phyloP scores from a whole-genome alignment of 2,113 vertebrate genomes.

The Piliocolobus tephrosceles region DNA sequence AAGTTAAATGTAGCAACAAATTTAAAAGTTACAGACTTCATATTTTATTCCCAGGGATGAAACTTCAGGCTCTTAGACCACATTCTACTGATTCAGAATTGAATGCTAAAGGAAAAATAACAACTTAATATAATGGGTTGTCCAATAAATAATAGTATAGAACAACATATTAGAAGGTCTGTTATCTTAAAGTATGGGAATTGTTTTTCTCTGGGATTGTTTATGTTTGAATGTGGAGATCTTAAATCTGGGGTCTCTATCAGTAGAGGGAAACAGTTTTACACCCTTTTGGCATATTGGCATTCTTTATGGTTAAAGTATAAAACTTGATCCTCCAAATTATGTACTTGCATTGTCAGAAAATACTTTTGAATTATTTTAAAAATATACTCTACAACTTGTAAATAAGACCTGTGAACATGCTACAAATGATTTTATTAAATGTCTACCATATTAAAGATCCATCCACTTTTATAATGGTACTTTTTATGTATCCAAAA shows the following conservation, averaged over 20 bases:
- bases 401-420: not conserved
- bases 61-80: not conserved
- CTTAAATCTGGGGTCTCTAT: not conserved
- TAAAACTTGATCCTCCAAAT: not conserved
- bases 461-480: not conserved
- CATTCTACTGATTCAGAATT: not conserved
- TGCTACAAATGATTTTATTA: not conserved
- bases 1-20: not conserved
- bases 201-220: not conserved
- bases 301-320: not conserved
- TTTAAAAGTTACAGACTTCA: not conserved
- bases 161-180: not conserved
- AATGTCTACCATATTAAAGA: not conserved
- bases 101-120: not conserved
- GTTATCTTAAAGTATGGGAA: not conserved
- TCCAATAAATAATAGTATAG: not conserved
- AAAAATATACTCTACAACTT: not conserved
- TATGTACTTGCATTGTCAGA: not conserved
- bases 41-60: not conserved
- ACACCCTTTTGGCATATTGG: not conserved
- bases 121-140: not conserved
- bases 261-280: not conserved
- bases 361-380: not conserved
- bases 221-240: not conserved
- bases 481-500: not conserved